Conservation (phyloP, 2,888 invertebrate species). For the Lomographa bimaculata region DNA sequence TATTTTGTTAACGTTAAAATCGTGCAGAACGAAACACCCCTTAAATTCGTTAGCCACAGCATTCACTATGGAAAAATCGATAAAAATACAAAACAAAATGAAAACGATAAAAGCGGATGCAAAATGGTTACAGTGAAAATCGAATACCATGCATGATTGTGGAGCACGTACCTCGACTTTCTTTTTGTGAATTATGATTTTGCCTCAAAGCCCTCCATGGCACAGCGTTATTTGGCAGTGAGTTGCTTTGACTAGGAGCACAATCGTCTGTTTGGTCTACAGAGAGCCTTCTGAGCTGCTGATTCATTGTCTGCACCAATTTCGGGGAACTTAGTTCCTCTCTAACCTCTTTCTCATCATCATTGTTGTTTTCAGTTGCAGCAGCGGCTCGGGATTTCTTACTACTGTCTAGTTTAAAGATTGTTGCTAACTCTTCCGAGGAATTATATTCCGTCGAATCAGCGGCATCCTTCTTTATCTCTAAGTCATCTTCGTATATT, state of each 20-base stretch:
- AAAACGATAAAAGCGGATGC: conserved; percentile 58
- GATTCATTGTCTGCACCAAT: conserved; percentile 73
- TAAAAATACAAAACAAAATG: conserved; percentile 36
- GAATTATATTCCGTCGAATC: conserved; percentile 85
- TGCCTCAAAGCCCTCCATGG: conserved; percentile 79
- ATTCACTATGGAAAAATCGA: conserved; percentile 10
- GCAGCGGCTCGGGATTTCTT: conserved; percentile 38
- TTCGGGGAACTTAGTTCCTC: conserved; percentile 75
- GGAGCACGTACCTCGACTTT: conserved; percentile 77
- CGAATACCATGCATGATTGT: conserved; percentile 74
- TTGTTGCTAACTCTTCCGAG: conserved; percentile 85
- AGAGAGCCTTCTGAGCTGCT: conserved; percentile 72
- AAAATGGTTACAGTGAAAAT: conserved; percentile 74
- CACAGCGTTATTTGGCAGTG: conserved; percentile 72
- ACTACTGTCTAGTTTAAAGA: conserved; percentile 77
- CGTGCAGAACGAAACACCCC: conserved; percentile 9
- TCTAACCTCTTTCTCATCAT: conserved; percentile 49
- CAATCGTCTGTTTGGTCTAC: conserved; percentile 63
- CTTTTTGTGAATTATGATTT: conserved; percentile 73
- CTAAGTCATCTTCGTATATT: conserved; percentile 73
- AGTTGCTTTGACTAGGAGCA: conserved; percentile 73
- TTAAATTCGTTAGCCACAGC: background rate
- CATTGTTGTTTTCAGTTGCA: conserved; percentile 42
- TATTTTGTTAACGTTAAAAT: too few species aligned
- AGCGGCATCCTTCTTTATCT: conserved; percentile 62